Evolutionary conservation across 2,888 invertebrate species (phyloP), one percentile per base, ranked within the genome.

Genomic region (Hydraecia micacea): DNA sequence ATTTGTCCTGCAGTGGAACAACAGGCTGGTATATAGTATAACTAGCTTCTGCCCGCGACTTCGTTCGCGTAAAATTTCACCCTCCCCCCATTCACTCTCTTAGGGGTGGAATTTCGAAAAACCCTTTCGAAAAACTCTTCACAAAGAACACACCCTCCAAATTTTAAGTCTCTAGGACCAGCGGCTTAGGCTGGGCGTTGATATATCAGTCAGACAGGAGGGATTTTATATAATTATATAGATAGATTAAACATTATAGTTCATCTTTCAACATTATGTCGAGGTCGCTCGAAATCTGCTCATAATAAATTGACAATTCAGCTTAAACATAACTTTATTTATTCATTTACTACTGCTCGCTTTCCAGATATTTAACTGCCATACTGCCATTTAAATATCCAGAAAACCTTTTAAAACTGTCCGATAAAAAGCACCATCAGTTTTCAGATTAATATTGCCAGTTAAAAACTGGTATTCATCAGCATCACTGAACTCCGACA

Each of bases 381-480:
- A 60, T 65, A 66, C 28, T 55, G 39, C 1, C 21, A 60, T 65
- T 78, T n/a, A 66, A 83, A 66, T 63, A 11, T 9, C 8, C 72
- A 58, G n/a, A 39, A 32, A 39, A 39, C 52, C 3, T 39, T 73
- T 69, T 58, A 55, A 73, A 68, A 67, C 7, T 81, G 32, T 67
- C 36, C 18, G 9, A 28, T 46, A 39, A 60, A 67, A 68, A 36
- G 55, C 58, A 36, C 9, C 73, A 77, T 62, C 71, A 52, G 39
- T 71, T 46, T 18, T 15, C 36, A 36, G 15, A 55, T 55, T 60
- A 55, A 68, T 49, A 73, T 73, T 71, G 46, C 69, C 42, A 67
- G 39, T 72, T 73, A 66, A 74, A 77, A 72, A 78, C n/a, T 46
- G 71, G 15, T 62, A 69, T 86, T 28, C 46, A 13, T 46, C 46